Evolutionary conservation across 2,888 invertebrate genomes (phyloP).

Genomic region (Callimorpha dominula): DNA sequence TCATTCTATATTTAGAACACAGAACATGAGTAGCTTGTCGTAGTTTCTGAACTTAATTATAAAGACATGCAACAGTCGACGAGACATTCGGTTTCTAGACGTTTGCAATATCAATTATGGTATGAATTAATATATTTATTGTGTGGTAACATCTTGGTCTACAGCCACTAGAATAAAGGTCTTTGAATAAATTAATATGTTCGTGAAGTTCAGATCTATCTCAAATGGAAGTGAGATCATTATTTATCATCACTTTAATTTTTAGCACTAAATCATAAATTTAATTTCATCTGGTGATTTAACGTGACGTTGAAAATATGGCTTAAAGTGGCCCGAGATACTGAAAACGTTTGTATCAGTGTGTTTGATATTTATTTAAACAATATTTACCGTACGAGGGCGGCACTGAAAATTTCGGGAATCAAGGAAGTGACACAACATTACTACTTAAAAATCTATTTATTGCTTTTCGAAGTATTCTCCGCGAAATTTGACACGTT

Average conservation of each 20-base stretch:
- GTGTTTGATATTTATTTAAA: no score
- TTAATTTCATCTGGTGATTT: background rate
- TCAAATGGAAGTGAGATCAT: background rate
- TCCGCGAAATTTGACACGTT: no score
- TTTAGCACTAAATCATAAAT: background rate
- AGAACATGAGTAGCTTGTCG: background rate
- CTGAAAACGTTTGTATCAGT: no score
- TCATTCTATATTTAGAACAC: conserved; percentile 10
- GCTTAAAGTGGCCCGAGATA: background rate
- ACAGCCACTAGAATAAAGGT: background rate
- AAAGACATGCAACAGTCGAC: background rate
- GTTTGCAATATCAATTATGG: background rate
- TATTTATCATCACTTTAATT: background rate
- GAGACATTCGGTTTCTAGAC: background rate
- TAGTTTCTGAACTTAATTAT: conserved; percentile 11
- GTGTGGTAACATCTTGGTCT: background rate
- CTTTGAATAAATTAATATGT: background rate
- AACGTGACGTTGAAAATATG: background rate
- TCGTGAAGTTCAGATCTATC: background rate
- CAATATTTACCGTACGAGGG: no score
- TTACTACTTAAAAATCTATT: no score
- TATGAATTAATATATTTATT: background rate
- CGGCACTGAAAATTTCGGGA: no score
- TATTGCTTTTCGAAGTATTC: no score
- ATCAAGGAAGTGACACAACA: no score